Conservation (phyloP, 1,140 invertebrate species). For the Drosophila obscura region DNA sequence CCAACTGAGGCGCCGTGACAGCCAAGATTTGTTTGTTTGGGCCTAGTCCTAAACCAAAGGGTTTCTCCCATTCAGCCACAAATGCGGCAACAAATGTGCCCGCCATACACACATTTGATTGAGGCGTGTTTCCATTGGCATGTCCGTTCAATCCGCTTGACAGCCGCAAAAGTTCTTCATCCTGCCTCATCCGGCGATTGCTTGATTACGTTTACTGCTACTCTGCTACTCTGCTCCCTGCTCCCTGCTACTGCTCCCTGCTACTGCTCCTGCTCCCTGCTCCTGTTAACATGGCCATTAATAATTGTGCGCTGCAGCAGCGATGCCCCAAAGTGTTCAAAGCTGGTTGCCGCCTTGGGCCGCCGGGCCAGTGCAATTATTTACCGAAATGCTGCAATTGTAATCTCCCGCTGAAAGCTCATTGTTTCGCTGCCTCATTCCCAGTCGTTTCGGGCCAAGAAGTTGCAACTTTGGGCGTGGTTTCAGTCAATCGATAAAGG, state of each 20-base stretch:
- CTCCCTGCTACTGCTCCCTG: too few relatives aligned
- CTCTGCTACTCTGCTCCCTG: background rate
- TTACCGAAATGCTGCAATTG: constrained; percentile 22
- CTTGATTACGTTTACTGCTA: background rate
- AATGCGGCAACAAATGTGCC: constrained; percentile 23
- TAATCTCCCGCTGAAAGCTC: background rate
- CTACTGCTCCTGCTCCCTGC: background rate
- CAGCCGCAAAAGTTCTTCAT: constrained; percentile 41
- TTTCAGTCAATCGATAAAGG: too few relatives aligned
- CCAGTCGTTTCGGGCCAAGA: background rate
- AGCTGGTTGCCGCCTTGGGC: background rate
- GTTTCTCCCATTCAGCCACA: constrained; percentile 29
- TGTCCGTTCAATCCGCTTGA: constrained; percentile 53
- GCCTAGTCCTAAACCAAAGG: constrained; percentile 43
- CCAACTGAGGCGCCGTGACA: constrained; percentile 55
- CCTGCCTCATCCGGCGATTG: constrained; percentile 1
- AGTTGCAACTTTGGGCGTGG: too few relatives aligned
- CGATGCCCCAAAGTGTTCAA: constrained; percentile 23
- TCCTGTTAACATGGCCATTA: constrained; percentile 41
- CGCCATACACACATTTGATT: constrained; percentile 38
- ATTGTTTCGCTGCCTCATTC: constrained; percentile 10
- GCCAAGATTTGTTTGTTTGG: constrained; percentile 72
- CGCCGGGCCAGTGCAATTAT: constrained; percentile 31
- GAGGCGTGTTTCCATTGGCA: constrained; percentile 52
- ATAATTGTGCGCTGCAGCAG: constrained; percentile 26